A percentile compares a stretch with the other conserved stretches of the same genome.
Conservation (phyloP, 2,797 vertebrate species). For the Cyclura pinguis region DNA sequence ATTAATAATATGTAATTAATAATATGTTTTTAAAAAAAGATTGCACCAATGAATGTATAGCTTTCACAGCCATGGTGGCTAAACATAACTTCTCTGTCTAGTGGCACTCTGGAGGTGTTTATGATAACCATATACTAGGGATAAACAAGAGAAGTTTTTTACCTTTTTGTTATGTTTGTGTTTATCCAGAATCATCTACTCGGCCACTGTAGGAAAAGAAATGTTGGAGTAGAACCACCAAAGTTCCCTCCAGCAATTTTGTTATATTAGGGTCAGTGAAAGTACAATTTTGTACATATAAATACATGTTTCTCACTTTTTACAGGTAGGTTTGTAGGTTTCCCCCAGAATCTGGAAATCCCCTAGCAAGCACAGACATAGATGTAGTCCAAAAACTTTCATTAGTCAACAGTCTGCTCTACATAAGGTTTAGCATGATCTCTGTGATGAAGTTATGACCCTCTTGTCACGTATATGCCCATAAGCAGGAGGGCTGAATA, state of each 20-base stretch:
- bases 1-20: background rate
- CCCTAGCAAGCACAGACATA: too few species aligned
- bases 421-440: background rate
- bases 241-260: background rate
- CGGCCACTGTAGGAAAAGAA: background rate
- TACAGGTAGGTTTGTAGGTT: background rate
- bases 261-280: background rate
- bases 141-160: background rate
- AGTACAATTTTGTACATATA: background rate
- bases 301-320: background rate
- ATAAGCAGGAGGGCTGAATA: background rate
- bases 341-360: too few species aligned
- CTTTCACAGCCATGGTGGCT: background rate
- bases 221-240: background rate
- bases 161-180: too few species aligned
- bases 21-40: constrained; percentile 22
- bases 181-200: background rate
- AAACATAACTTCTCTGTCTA: background rate
- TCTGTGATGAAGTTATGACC: background rate
- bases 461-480: background rate
- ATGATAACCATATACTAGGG: background rate
- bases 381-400: background rate
- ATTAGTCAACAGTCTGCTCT: background rate
- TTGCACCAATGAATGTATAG: background rate
- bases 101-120: background rate